phyloP scores from a whole-genome alignment of 2,113 vertebrate species.

The Bagarius yarrelli region DNA sequence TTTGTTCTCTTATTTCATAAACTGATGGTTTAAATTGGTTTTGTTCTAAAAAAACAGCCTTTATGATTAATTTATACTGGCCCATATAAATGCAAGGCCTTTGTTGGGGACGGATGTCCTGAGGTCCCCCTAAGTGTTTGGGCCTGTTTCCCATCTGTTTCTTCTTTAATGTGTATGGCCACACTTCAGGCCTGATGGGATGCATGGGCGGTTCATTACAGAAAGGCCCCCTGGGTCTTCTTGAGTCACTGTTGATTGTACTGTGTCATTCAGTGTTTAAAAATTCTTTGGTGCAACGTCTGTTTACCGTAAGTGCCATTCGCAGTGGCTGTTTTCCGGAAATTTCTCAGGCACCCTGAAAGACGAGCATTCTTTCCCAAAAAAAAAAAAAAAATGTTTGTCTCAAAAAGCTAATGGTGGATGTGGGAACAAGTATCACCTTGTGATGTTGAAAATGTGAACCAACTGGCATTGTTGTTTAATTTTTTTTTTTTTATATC shows the following conservation, averaged over 20 bases:
- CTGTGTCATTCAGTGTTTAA: conserved; percentile 45
- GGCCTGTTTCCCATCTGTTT: conserved; percentile 44
- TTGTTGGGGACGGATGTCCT: conserved; percentile 39
- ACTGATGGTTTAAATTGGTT: not conserved
- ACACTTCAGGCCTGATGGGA: conserved; percentile 36
- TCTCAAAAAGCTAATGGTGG: not conserved
- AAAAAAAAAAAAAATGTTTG: not conserved
- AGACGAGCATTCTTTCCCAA: conserved; percentile 18
- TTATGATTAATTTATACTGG: not conserved
- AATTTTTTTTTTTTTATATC: not conserved
- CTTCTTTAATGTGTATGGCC: conserved; percentile 35
- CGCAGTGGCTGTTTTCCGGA: conserved; percentile 29
- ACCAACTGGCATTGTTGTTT: not conserved
- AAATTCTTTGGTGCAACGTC: conserved; percentile 37
- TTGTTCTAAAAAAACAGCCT: not conserved
- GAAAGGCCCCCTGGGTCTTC: conserved; percentile 34
- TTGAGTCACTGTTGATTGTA: conserved; percentile 40
- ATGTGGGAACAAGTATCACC: conserved; percentile 9
- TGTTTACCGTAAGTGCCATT: conserved; percentile 41
- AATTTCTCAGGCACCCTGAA: conserved; percentile 8
- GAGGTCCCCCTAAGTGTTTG: not conserved
- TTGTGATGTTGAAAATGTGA: not conserved
- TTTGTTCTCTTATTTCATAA: not conserved
- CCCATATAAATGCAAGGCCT: conserved; percentile 4
- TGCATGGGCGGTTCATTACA: conserved; percentile 27